A percentile compares a stretch with the other conserved stretches of the same genome.
phyloP scores from a whole-genome alignment of 2,888 invertebrate species.

The Neocrepidodera transversa region DNA sequence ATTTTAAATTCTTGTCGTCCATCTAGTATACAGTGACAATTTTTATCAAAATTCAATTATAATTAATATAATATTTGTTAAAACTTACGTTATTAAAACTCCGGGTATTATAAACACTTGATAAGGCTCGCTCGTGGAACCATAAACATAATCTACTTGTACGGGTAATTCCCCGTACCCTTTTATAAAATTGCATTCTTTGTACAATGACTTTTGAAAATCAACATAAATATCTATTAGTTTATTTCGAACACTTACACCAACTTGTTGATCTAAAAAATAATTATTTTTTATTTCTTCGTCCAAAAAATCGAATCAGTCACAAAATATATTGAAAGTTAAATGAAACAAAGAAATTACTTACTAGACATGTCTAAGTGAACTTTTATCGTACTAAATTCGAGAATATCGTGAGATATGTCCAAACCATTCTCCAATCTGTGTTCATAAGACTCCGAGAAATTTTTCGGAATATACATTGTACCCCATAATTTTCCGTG shows the following conservation, averaged over 20 bases:
- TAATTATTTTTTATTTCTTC: too few relatives aligned
- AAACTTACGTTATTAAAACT: slow-evolving; percentile 81
- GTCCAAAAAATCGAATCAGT: too few relatives aligned
- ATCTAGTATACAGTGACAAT: too few relatives aligned
- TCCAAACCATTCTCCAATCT: slow-evolving; percentile 66
- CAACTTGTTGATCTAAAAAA: slow-evolving; percentile 19
- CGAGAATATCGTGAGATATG: slow-evolving; percentile 63
- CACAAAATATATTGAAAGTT: too few relatives aligned
- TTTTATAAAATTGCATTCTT: slow-evolving; percentile 68
- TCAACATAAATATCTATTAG: slow-evolving; percentile 65
- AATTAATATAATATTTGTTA: too few relatives aligned
- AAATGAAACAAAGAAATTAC: slow-evolving; percentile 46
- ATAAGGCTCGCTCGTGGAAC: slow-evolving; percentile 71
- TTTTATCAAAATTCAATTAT: too few relatives aligned
- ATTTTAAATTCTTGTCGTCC: too few relatives aligned
- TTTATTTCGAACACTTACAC: slow-evolving; percentile 65
- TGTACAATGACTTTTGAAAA: slow-evolving; percentile 70
- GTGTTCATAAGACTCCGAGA: slow-evolving; percentile 68
- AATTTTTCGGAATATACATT: slow-evolving; percentile 73
- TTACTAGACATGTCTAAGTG: slow-evolving; percentile 80
- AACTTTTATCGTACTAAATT: slow-evolving; percentile 69
- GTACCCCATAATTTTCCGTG: slow-evolving; percentile 68
- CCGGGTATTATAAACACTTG: slow-evolving; percentile 86
- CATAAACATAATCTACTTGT: slow-evolving; percentile 73
- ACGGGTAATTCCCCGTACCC: slow-evolving; percentile 69